Evolutionary conservation across 2,113 vertebrate species (phyloP).

Genomic region (Peromyscus maniculatus): DNA sequence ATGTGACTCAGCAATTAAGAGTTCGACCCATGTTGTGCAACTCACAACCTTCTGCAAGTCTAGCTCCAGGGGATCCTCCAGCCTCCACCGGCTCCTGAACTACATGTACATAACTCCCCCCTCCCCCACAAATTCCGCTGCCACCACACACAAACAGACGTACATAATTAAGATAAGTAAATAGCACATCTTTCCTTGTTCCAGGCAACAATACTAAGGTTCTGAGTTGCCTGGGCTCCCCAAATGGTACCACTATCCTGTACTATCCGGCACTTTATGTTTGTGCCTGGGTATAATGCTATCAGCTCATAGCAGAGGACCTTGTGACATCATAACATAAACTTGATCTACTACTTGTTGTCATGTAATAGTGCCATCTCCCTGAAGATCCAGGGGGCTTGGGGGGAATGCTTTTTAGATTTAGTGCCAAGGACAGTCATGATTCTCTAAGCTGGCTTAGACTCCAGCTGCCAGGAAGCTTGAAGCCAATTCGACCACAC

Average conservation of each 20-base stretch:
- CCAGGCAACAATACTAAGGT: background rate
- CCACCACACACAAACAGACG: background rate
- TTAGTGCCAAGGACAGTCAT: background rate
- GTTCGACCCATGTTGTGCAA: background rate
- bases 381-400: background rate
- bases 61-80: background rate
- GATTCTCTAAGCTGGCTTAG: background rate
- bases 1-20: background rate
- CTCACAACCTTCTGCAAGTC: background rate
- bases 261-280: background rate
- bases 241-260: background rate
- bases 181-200: background rate
- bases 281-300: background rate
- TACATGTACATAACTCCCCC: background rate
- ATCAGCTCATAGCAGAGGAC: background rate
- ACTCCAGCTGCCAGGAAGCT: background rate
- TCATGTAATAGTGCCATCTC: background rate
- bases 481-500: background rate
- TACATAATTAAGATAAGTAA: background rate
- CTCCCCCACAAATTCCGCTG: background rate
- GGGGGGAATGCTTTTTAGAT: background rate
- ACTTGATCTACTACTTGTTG: background rate
- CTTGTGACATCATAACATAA: background rate
- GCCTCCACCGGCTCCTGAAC: too few species aligned
- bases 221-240: background rate